Evolutionary conservation across 2,888 invertebrate genomes (phyloP), one percentile per base, ranked within the genome.

Genomic region (Geophilus truncorum): DNA sequence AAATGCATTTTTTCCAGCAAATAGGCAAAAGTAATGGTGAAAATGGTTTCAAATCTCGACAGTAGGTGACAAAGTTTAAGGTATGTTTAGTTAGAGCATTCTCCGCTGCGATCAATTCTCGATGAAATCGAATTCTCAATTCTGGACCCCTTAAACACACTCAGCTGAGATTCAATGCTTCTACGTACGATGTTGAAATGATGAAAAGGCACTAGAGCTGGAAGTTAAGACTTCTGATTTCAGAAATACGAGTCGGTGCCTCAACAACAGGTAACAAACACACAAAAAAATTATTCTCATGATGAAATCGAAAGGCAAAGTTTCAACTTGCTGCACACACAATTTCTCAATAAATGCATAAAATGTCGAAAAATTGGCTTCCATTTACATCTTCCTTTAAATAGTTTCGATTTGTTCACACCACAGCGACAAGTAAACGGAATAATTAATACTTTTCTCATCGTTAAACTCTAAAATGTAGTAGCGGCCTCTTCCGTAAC

Each of bases 141-240:
- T 9, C 32, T 32, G 32, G 32, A 32, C n/a, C n/a, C n/a, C n/a
- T n/a, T n/a, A n/a, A n/a, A n/a, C 4, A 32, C 32, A 32, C 15
- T 4, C 15, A 4, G 12, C 45, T 12, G 45, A 62, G 62, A 62
- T 62, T n/a, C 62, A 62, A 12, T 12, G 62, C 62, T 62, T 62
- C 62, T 62, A 62, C 62, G 62, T 62, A 62, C 62, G 62, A 62
- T 25, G 62, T 62, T 62, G 62, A 62, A 62, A 62, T 62, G 62
- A 62, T 62, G 62, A 62, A 62, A 62, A 62, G 62, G 62, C 62
- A 62, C 62, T 62, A 62, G 62, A 62, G 62, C 62, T 62, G 62
- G 62, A 62, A 62, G 62, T 62, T 62, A 45, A 45, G 62, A 62
- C 62, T 23, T 62, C 62, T 62, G 62, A 25, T 62, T 62, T 62